Evolutionary conservation across 2,113 vertebrate genomes (phyloP).

Genomic region (Sitta europaea): DNA sequence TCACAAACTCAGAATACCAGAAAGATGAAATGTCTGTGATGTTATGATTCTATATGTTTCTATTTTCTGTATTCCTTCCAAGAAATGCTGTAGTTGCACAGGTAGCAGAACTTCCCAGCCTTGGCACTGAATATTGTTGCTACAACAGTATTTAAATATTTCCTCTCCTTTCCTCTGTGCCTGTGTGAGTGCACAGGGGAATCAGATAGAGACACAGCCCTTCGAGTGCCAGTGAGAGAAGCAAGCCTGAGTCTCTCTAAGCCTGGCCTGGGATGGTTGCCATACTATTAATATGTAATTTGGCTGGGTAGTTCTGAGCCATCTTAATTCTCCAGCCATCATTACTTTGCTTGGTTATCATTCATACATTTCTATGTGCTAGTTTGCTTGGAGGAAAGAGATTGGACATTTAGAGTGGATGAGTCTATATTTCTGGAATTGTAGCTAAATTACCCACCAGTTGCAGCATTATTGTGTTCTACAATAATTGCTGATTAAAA

Average conservation of each 20-base stretch:
- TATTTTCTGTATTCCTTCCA: neutral
- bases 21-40: neutral
- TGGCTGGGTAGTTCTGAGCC: neutral
- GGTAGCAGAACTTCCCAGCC: neutral
- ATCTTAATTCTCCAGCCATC: constrained; percentile 9
- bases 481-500: constrained; percentile 55
- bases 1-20: neutral
- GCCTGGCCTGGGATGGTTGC: neutral
- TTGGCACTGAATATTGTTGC: neutral
- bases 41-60: neutral
- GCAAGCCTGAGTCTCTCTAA: neutral
- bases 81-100: neutral
- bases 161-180: neutral
- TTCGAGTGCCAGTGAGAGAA: neutral
- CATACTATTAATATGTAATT: neutral
- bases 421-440: constrained; percentile 12
- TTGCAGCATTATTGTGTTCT: constrained; percentile 30
- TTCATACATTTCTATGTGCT: neutral
- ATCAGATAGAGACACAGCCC: neutral
- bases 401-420: constrained; percentile 9
- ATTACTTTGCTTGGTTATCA: neutral
- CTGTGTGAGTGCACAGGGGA: neutral
- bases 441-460: constrained; percentile 18
- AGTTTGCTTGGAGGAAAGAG: neutral
- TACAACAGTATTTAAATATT: neutral